Evolutionary conservation across 2,888 invertebrate species (phyloP), one percentile per base, ranked within the genome.

Genomic region (Pammene fasciana): DNA sequence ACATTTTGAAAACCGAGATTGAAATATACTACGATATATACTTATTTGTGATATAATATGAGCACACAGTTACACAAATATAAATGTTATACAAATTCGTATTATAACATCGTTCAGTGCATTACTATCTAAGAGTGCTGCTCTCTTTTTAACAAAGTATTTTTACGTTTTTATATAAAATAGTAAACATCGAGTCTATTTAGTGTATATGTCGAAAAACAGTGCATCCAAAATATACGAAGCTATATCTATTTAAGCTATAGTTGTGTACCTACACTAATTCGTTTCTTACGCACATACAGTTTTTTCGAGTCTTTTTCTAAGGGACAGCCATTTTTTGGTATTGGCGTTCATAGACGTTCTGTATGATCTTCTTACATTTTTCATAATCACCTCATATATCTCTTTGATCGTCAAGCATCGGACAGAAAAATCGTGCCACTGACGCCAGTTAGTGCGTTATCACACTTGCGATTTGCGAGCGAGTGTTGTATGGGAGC

Each of bases 91-190:
- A 18, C 10, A 56, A 36, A 46, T 38, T 43, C 36, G 7, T 46
- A 50, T 14, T 10, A 54, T 55, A 45, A 48, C 14, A 38, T 59
- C 36, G 46, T 60, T 38, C 59, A 36, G 70, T 70, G 70, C 70
- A 55, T 41, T 0, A 26, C 52, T 60, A 70, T 26, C 26, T 55
- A 46, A 55, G 13, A 45, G 65, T 70, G 65, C 65, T 65, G 65
- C 70, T 70, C 16, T 70, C 60, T 70, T 70, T 70, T 70, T 65
- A 38, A 55, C 14, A 59, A 26, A n/a, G 16, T 16, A 48, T 70
- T 70, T 68, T 68, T 34, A 14, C 50, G n/a, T 52, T 70, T 68
- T 70, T 60, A 54, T 70, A 70, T 4, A 65, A 70, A 70, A 70
- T 65, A 68, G 68, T 60, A 10, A 70, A 65, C 70, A 65, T 59